Evolutionary conservation across 2,113 vertebrate genomes (phyloP).

Genomic region (Apodemus sylvaticus): DNA sequence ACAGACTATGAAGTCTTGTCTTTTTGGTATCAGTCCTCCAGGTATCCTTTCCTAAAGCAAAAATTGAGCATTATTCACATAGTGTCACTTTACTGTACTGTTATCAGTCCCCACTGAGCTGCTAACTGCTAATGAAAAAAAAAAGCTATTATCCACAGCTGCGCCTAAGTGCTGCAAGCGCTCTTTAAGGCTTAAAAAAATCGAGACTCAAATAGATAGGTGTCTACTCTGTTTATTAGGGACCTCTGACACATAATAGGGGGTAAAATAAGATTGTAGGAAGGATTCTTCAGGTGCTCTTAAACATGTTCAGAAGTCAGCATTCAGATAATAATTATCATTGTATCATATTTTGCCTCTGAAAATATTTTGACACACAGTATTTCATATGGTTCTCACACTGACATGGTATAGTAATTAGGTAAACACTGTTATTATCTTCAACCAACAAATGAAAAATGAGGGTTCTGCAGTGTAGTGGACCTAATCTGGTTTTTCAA

Average conservation of each 20-base stretch:
- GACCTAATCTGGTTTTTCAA: background rate
- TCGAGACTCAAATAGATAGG: background rate
- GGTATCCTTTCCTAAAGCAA: background rate
- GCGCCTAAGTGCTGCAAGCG: background rate
- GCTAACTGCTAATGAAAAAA: background rate
- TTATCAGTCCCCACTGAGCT: background rate
- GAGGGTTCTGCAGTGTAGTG: background rate
- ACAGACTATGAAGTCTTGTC: background rate
- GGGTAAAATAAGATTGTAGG: background rate
- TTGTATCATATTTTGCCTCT: background rate
- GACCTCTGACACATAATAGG: background rate
- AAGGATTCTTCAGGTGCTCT: background rate
- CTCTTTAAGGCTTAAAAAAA: background rate
- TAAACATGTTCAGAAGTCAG: background rate
- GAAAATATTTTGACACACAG: slow-evolving; percentile 26
- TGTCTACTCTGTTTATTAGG: background rate
- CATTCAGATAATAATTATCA: background rate
- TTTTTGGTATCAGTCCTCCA: background rate
- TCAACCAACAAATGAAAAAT: background rate
- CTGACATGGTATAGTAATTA: background rate
- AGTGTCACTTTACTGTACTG: background rate
- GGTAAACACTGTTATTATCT: background rate
- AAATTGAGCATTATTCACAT: background rate
- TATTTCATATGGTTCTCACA: slow-evolving; percentile 17
- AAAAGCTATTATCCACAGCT: background rate